Conservation (phyloP, 2,797 vertebrate genomes). For the Anisognathus igniventris region DNA sequence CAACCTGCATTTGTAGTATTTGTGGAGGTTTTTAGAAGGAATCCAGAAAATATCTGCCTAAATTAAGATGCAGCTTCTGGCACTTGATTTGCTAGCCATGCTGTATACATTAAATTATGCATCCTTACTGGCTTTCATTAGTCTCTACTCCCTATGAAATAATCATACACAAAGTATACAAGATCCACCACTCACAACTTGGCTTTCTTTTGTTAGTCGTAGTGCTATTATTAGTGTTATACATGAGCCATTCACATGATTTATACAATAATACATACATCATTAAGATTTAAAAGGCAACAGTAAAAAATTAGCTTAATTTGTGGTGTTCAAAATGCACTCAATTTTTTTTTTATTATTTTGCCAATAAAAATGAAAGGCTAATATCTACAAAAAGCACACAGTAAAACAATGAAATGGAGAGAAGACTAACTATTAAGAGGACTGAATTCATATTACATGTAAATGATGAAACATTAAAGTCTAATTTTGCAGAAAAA, state of each 20-base stretch:
- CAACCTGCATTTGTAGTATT: background rate
- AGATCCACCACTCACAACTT: background rate
- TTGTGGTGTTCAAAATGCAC: background rate
- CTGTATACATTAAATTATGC: background rate
- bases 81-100: background rate
- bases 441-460: background rate
- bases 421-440: background rate
- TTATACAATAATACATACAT: background rate
- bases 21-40: background rate
- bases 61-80: background rate
- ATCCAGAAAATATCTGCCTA: background rate
- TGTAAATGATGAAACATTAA: conserved; percentile 11
- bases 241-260: background rate
- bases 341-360: background rate
- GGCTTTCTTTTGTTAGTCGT: background rate
- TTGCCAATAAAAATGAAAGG: background rate
- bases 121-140: background rate
- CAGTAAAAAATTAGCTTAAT: conserved; percentile 1
- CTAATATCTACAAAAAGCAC: background rate
- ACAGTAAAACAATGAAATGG: background rate
- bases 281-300: background rate
- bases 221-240: background rate
- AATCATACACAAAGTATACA: background rate
- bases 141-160: background rate
- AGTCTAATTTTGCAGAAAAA: background rate